These are phyloP conservation scores for Erythrocercus mccallii DNA, from an alignment of 2,113 vertebrate genomes.

Conservation along the genomic window DNA sequence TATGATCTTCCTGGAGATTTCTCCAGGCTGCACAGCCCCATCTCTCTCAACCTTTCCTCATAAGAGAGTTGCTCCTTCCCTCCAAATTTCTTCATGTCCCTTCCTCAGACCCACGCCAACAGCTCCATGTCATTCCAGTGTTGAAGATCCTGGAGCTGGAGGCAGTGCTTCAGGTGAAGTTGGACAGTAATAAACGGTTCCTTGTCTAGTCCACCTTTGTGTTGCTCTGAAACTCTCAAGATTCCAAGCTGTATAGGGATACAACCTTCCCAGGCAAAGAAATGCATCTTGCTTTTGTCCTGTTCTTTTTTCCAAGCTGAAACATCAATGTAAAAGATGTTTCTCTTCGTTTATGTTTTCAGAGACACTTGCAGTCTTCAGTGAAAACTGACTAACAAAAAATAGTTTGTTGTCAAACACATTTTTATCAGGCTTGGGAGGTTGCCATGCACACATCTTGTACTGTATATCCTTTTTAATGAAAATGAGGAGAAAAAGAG, in stretches of 20 bases:
- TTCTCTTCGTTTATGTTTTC: background rate
- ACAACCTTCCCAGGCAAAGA: background rate
- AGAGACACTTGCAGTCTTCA: background rate
- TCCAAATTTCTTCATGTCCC: too few species aligned
- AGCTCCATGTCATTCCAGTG: background rate
- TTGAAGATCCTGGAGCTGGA: background rate
- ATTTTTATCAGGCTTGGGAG: background rate
- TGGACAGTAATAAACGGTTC: background rate
- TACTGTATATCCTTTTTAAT: background rate
- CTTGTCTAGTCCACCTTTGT: accelerated
- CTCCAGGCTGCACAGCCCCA: background rate
- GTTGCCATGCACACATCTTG: background rate
- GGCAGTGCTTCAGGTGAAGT: background rate
- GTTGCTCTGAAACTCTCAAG: background rate
- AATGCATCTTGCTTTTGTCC: background rate
- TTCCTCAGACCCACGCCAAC: background rate
- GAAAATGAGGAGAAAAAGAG: background rate
- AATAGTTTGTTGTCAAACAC: background rate
- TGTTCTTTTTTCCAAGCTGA: background rate
- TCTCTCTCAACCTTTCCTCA: background rate
- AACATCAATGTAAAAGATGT: background rate
- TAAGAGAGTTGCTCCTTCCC: background rate
- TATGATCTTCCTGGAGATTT: background rate
- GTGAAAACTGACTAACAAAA: background rate
- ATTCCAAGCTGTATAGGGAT: accelerated